Percentiles rank a stretch among this genome's conserved stretches.
phyloP scores from a whole-genome alignment of 2,797 vertebrate species.

The Vespertilio murinus region DNA sequence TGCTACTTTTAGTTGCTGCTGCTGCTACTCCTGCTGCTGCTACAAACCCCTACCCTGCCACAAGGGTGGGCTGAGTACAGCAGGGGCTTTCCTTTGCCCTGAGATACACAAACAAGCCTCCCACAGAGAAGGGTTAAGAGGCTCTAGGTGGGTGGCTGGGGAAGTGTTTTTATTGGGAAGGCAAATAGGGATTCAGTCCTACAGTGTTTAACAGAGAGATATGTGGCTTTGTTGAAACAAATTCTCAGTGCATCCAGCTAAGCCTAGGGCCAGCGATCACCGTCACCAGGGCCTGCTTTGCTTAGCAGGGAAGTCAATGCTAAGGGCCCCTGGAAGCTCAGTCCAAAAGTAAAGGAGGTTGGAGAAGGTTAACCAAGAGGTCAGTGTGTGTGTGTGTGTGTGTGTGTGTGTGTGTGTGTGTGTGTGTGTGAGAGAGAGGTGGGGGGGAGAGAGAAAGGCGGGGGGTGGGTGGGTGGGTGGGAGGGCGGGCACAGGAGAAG shows the following conservation, averaged over 20 bases:
- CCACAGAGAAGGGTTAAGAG: background rate
- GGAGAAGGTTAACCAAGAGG: background rate
- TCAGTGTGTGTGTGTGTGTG: background rate
- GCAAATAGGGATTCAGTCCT: background rate
- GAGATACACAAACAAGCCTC: background rate
- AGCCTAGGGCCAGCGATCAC: background rate
- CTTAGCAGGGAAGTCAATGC: background rate
- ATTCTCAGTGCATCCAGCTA: background rate
- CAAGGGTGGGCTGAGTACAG: background rate
- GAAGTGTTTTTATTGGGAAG: slow-evolving; percentile 29
- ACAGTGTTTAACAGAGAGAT: background rate
- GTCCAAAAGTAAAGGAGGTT: background rate
- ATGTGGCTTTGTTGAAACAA: background rate
- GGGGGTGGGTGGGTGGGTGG: too few relatives aligned
- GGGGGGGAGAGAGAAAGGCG: too few relatives aligned
- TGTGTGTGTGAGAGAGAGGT: background rate
- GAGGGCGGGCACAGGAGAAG: background rate
- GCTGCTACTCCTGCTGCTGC: background rate
- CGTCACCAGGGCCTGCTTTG: background rate
- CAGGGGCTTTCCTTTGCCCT: background rate
- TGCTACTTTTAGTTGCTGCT: slow-evolving; percentile 23
- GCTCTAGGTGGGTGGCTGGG: background rate
- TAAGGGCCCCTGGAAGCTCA: background rate
- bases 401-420: background rate
- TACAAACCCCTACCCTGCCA: background rate